phyloP scores from a whole-genome alignment of 2,888 invertebrate species.

The Eurytoma adleriae region DNA sequence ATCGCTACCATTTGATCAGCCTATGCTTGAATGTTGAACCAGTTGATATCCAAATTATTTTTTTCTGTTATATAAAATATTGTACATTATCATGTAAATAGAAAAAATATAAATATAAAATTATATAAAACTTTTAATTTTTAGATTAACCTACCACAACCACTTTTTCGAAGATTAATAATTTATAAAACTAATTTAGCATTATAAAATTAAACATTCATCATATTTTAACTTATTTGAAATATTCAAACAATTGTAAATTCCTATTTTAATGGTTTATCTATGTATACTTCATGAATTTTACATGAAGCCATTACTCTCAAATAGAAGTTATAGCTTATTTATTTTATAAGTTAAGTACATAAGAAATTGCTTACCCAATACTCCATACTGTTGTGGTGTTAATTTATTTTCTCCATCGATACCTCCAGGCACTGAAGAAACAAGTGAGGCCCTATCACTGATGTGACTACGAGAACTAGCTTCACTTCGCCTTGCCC shows the following conservation, averaged over 20 bases:
- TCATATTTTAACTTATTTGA: background rate
- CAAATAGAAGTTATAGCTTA: conserved; percentile 1
- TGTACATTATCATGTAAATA: conserved; percentile 74
- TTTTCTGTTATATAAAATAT: conserved; percentile 63
- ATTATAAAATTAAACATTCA: background rate
- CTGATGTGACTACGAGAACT: conserved; percentile 73
- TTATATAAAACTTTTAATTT: conserved; percentile 27
- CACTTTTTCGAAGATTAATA: conserved; percentile 6
- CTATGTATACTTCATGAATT: no score
- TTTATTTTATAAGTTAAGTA: conserved; percentile 15
- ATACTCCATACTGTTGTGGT: conserved; percentile 91
- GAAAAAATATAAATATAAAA: conserved; percentile 57
- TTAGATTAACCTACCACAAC: conserved; percentile 3
- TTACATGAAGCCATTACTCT: background rate
- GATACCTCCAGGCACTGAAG: conserved; percentile 73
- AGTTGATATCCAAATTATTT: conserved; percentile 53
- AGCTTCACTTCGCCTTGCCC: conserved; percentile 73
- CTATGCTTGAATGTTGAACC: conserved; percentile 43
- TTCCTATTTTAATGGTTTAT: background rate
- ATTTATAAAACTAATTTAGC: conserved; percentile 8
- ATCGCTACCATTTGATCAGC: conserved; percentile 45
- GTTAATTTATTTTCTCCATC: conserved; percentile 83
- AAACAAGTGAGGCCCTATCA: conserved; percentile 72
- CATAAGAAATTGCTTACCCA: conserved; percentile 81
- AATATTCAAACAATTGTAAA: background rate